Base-by-base conservation (phyloP, 2,888 invertebrate genomes). In the Amblyteles armatorius region DNA sequence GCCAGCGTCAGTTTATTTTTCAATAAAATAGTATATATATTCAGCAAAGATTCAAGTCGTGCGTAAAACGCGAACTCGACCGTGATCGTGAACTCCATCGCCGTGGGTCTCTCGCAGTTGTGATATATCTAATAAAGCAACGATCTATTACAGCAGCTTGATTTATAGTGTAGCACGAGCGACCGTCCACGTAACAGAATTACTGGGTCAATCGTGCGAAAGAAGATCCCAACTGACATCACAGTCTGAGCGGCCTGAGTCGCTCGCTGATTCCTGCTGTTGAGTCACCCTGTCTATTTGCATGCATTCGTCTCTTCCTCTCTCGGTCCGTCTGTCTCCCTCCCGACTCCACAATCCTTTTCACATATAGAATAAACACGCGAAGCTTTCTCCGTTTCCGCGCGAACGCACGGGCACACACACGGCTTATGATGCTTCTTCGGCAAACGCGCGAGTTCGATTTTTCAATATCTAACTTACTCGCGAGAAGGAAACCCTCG, bases 281-380 rank as follows among this genome's bases (percentile, higher is more conserved):
- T 80, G 83, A 84, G 79, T 84, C 83, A 84, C 79, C 83, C 72
- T 50, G 29, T 84, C 79, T 80, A 80, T 80, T 80, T 80, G 72
- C 83, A 80, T 80, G 71, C 71, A 80, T 79, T 84, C 80, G 57
- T 80, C 80, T 67, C 79, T 33, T 63, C 19, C 50, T 65, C 50
- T 67, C 74, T 63, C 63, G 19, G 2, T 55, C 71, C 74, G 60
- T 67, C 83, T 36, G 55, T 16, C 50, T 50, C 50, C 36, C 74
- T 63, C 63, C 57, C n/a, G 11, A 13, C 68, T 74, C 81, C 33
- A 36, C 48, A 55, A 67, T 40, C 48, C 19, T 55, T 67, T 48
- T 52, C 9, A n/a, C 48, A 22, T 36, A 48, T 16, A 52, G 29
- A 60, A 36, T 60, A 73, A 13, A 63, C 16, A 60, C 60, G 60